A percentile compares a stretch with the other conserved stretches of the same genome.
These are phyloP conservation scores for Urocolius indicus DNA, from an alignment of 2,113 vertebrate genomes.

Conservation along the genomic window DNA sequence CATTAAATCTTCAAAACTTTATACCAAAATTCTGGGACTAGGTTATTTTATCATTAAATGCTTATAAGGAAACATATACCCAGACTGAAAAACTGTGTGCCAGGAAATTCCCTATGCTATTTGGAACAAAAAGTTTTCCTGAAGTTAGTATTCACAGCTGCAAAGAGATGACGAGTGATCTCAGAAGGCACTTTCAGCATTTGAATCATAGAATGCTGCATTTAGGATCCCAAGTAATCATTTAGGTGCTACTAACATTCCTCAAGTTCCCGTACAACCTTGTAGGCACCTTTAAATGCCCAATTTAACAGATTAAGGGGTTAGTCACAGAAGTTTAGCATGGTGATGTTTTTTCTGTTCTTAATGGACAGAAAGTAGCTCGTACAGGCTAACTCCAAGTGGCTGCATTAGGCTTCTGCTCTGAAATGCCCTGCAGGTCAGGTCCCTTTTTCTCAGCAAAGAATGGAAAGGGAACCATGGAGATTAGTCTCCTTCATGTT, in stretches of 20 bases:
- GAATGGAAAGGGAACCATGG: neutral
- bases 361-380: neutral
- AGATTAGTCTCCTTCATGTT: neutral
- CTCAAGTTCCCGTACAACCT: neutral
- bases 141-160: neutral
- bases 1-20: neutral
- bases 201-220: neutral
- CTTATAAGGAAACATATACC: neutral
- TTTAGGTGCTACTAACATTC: neutral
- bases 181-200: neutral
- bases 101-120: neutral
- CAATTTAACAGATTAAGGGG: neutral
- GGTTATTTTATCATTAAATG: neutral
- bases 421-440: neutral
- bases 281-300: neutral
- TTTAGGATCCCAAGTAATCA: neutral
- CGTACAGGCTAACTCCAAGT: neutral
- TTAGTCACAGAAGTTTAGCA: neutral
- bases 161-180: neutral
- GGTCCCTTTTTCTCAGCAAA: neutral
- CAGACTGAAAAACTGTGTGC: neutral
- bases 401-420: too few species aligned
- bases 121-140: neutral
- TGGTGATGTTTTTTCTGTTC: neutral
- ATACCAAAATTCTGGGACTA: neutral